Conservation (phyloP, 2,113 vertebrate genomes). For the Chionis minor region DNA sequence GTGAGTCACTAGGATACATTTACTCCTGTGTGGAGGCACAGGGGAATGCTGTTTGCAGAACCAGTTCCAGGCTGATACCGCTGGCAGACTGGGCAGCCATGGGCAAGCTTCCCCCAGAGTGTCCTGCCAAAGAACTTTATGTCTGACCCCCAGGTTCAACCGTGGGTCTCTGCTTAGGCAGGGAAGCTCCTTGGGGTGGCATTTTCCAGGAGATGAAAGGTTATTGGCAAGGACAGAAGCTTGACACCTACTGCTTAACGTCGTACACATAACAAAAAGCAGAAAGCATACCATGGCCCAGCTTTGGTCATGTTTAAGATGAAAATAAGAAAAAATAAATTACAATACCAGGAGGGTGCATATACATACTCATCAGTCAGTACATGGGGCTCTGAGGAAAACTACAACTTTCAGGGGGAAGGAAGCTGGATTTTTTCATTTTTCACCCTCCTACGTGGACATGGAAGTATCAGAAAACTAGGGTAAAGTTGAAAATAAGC, state of each 20-base stretch:
- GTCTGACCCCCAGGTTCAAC: neutral
- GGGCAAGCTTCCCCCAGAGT: neutral
- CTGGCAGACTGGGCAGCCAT: neutral
- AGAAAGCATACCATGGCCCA: neutral
- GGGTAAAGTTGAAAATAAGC: neutral
- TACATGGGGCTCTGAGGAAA: neutral
- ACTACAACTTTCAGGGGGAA: neutral
- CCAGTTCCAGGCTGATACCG: neutral
- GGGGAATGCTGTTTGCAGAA: neutral
- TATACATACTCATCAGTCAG: neutral
- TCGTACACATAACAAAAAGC: neutral
- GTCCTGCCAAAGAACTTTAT: neutral
- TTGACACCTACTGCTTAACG: neutral
- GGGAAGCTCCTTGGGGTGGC: neutral
- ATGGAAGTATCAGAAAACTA: neutral
- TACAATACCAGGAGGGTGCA: neutral
- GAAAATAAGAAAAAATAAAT: neutral
- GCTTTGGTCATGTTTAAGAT: neutral
- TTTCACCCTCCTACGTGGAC: neutral
- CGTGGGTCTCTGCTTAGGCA: neutral
- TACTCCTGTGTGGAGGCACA: neutral
- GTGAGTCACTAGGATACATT: slow-evolving; percentile 71
- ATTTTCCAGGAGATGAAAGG: neutral
- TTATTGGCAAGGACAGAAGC: neutral
- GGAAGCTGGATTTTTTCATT: neutral